Percentiles rank a stretch among this genome's conserved stretches.
Evolutionary conservation across 2,113 vertebrate genomes (phyloP).

Genomic region (Burhinus bistriatus): DNA sequence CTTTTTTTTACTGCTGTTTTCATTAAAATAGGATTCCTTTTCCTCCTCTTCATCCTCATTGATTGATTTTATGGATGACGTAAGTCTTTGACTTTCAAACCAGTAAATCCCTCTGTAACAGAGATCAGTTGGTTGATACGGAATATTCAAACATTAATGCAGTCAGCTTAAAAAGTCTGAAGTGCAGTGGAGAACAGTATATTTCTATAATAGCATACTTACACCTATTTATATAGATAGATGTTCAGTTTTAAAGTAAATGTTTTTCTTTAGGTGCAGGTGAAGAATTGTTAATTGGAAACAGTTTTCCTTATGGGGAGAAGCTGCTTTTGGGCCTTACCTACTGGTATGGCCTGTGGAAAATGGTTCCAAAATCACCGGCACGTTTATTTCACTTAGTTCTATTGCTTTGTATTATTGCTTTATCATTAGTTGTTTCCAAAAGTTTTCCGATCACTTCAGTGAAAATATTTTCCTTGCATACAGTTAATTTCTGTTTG

Average conservation of each 20-base stretch:
- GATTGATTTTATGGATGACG: conserved; percentile 97
- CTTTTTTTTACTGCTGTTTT: conserved; percentile 81
- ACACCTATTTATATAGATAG: not conserved
- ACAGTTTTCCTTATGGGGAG: not conserved
- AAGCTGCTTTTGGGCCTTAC: not conserved
- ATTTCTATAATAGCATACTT: not conserved
- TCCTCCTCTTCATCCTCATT: conserved; percentile 95
- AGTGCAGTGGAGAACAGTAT: not conserved
- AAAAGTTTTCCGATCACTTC: not conserved
- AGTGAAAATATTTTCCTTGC: not conserved
- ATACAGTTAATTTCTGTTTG: not conserved
- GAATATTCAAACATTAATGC: conserved; percentile 61
- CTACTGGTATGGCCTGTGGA: not conserved
- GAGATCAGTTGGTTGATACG: conserved; percentile 63
- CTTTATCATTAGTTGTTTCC: not conserved
- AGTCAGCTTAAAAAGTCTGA: conserved; percentile 60
- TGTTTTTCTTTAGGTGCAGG: not conserved
- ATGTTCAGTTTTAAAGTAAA: not conserved
- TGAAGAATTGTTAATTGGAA: not conserved
- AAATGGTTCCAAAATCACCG: not conserved
- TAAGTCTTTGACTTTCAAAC: conserved; percentile 84
- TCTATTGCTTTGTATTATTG: not conserved
- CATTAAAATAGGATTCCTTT: conserved; percentile 90
- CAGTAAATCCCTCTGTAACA: conserved; percentile 66
- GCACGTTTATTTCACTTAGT: not conserved